These are phyloP conservation scores for Apocrypta bakeri DNA, from an alignment of 1,140 invertebrate species.

Conservation along the genomic window DNA sequence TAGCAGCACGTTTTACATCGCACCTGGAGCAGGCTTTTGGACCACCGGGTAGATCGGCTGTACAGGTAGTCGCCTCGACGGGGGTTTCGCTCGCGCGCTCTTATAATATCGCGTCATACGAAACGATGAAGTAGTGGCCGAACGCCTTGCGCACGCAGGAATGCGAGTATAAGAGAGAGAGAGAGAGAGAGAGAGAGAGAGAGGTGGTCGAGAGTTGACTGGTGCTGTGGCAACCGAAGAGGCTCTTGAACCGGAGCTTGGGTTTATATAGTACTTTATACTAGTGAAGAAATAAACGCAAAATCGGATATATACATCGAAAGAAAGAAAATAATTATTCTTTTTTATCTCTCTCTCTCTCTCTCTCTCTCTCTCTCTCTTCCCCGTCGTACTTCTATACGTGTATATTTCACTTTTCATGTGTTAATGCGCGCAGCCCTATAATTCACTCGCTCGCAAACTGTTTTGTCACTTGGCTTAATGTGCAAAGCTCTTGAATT, in stretches of 20 bases:
- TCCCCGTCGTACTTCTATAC: neutral
- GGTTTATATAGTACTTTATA: no score
- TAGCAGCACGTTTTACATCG: no score
- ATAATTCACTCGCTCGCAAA: conserved; percentile 29
- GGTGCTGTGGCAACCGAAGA: neutral
- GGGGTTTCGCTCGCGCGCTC: conserved; percentile 59
- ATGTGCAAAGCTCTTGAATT: conserved; percentile 26
- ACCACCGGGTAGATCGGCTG: neutral
- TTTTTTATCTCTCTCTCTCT: neutral
- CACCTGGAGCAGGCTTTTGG: neutral
- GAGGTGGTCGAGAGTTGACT: neutral
- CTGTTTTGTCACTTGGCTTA: conserved; percentile 33
- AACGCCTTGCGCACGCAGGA: neutral
- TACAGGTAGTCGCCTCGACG: conserved; percentile 67
- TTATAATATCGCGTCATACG: conserved; percentile 75
- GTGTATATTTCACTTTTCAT: neutral
- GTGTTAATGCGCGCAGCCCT: neutral
- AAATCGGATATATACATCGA: no score
- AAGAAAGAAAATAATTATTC: neutral
- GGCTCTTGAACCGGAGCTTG: neutral
- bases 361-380: neutral
- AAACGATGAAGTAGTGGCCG: conserved; percentile 75
- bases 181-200: neutral
- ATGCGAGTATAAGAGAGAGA: neutral
- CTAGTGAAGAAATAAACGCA: no score